Conservation (phyloP, 2,797 vertebrate genomes). For the Sciurus carolinensis region DNA sequence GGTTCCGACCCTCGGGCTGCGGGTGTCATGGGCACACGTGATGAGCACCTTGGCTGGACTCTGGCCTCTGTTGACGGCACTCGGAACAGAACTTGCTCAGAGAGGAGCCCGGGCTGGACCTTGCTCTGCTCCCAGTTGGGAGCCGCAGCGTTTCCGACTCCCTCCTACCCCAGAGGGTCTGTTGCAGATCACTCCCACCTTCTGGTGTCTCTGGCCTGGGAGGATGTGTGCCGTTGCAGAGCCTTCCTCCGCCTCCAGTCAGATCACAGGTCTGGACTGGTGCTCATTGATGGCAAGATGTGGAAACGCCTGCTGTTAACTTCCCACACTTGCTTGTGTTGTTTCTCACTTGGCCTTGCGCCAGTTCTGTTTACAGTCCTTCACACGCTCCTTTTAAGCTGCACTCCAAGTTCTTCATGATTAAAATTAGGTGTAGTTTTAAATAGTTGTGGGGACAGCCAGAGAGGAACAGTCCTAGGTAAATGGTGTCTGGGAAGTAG, state of each 20-base stretch:
- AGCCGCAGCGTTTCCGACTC: too few relatives aligned
- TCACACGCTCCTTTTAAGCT: background rate
- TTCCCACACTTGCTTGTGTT: background rate
- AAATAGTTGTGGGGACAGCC: too few relatives aligned
- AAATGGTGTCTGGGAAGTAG: background rate
- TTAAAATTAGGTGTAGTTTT: background rate
- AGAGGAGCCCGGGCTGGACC: too few relatives aligned
- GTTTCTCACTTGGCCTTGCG: too few relatives aligned
- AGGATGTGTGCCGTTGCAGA: background rate
- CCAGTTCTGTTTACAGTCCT: background rate
- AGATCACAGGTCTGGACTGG: accelerated
- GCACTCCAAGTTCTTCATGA: background rate
- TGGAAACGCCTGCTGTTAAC: accelerated
- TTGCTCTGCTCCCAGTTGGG: too few relatives aligned
- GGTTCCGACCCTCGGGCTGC: too few relatives aligned
- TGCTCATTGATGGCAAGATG: background rate
- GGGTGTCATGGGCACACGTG: too few relatives aligned
- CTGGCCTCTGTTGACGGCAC: too few relatives aligned
- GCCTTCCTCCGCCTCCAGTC: background rate
- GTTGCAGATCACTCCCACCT: background rate
- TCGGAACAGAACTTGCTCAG: too few relatives aligned
- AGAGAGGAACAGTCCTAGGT: too few relatives aligned
- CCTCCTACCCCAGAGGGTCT: accelerated
- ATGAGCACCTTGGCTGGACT: too few relatives aligned
- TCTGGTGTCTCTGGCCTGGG: background rate